Evolutionary conservation across 2,797 vertebrate species (phyloP).

Genomic region (Caiman crocodilus): DNA sequence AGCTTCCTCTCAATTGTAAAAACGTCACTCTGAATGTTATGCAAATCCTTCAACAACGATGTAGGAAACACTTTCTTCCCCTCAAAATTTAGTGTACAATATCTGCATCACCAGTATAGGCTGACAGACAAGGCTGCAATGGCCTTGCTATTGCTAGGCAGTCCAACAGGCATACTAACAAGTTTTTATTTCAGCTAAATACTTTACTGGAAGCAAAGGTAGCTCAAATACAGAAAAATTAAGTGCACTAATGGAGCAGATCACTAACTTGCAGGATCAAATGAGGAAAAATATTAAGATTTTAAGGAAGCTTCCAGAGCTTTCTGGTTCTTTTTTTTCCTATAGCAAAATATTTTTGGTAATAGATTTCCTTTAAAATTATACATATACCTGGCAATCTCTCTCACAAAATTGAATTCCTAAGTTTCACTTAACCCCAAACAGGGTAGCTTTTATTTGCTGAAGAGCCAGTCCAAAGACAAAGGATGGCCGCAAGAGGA

Average conservation of each 20-base stretch:
- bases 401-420: slow-evolving; percentile 63
- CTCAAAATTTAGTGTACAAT: not conserved
- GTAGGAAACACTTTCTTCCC: rapidly evolving
- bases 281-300: slow-evolving; percentile 29
- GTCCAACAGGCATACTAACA: not conserved
- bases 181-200: not conserved
- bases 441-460: too few species aligned
- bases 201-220: not conserved
- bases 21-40: not conserved
- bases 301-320: not conserved
- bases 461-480: too few species aligned
- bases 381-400: slow-evolving; percentile 54
- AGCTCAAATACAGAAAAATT: not conserved
- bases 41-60: not conserved
- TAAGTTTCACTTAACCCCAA: too few species aligned
- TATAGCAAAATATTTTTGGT: slow-evolving; percentile 23
- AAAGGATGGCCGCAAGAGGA: too few species aligned
- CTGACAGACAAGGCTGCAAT: not conserved
- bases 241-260: slow-evolving; percentile 21
- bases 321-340: slow-evolving; percentile 29
- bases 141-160: not conserved
- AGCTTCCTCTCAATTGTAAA: not conserved
- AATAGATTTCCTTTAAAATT: slow-evolving; percentile 29
- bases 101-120: not conserved
- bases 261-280: slow-evolving; percentile 44